Percentiles rank a stretch among this genome's conserved stretches.
Evolutionary conservation across 2,888 invertebrate species (phyloP).

Genomic region (Synanthedon vespiformis): DNA sequence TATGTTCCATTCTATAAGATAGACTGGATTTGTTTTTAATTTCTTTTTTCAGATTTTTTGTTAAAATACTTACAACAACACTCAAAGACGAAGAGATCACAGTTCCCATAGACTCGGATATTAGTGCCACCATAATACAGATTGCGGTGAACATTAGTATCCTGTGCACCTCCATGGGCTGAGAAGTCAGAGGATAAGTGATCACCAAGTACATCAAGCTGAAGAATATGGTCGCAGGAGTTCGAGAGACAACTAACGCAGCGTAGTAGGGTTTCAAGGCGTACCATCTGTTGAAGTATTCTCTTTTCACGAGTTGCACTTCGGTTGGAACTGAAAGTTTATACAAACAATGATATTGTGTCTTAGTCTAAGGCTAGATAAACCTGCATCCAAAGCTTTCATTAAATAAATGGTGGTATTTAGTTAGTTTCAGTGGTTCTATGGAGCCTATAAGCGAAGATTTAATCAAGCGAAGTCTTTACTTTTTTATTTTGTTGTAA

Average conservation of each 20-base stretch:
- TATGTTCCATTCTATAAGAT: too few relatives aligned
- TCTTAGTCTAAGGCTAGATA: not conserved
- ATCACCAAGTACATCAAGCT: constrained; percentile 76
- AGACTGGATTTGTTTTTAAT: too few relatives aligned
- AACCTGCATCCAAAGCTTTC: not conserved
- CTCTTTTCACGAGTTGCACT: constrained; percentile 81
- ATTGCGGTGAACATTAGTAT: constrained; percentile 77
- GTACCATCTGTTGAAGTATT: constrained; percentile 90
- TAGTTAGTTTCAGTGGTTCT: too few relatives aligned
- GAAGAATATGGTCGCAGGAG: constrained; percentile 78
- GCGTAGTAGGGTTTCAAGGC: constrained; percentile 82
- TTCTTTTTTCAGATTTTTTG: not conserved
- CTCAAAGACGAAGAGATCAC: constrained; percentile 80
- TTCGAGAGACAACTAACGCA: constrained; percentile 77
- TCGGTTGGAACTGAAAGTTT: constrained; percentile 79
- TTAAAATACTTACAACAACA: constrained; percentile 75
- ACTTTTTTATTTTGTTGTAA: too few relatives aligned
- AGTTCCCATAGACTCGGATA: constrained; percentile 83
- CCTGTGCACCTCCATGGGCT: constrained; percentile 78
- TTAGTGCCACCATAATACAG: constrained; percentile 78
- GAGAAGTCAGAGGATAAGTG: constrained; percentile 80
- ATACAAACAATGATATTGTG: constrained; percentile 1
- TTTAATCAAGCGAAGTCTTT: too few relatives aligned
- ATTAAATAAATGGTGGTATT: not conserved
- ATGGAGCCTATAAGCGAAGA: too few relatives aligned